Percentiles rank a stretch among this genome's conserved stretches.
Evolutionary conservation across 2,888 invertebrate genomes (phyloP).

Genomic region (Gymnocheta viridis): DNA sequence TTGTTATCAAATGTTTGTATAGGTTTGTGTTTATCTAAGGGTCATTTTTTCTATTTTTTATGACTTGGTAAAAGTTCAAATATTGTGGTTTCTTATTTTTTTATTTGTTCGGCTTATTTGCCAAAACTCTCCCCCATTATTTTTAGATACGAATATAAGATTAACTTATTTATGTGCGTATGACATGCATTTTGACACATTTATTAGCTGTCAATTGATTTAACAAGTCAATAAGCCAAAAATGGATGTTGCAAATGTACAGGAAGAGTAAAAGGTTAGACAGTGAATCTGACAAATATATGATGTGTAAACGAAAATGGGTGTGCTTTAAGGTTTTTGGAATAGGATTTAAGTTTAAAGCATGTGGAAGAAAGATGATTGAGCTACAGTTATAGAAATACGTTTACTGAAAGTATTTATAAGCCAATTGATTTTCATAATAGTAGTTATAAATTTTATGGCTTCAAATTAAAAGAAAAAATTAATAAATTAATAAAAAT

Average conservation of each 20-base stretch:
- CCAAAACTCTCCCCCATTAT: constrained; percentile 8
- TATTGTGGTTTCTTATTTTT: constrained; percentile 33
- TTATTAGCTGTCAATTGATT: constrained; percentile 79
- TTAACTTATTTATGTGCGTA: constrained; percentile 60
- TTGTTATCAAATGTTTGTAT: constrained; percentile 34
- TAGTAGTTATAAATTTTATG: no score
- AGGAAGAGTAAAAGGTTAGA: not conserved
- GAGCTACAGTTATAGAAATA: no score
- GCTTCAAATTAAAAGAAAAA: no score
- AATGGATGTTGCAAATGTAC: not conserved
- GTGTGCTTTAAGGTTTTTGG: not conserved
- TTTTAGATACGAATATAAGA: constrained; percentile 17
- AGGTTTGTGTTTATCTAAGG: constrained; percentile 21
- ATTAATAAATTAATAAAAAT: no score
- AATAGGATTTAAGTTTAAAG: not conserved
- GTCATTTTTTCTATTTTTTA: constrained; percentile 9
- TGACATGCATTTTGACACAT: constrained; percentile 75
- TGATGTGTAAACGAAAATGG: constrained; percentile 32
- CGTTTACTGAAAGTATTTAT: no score
- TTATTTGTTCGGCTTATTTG: not conserved
- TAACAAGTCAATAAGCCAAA: constrained; percentile 69
- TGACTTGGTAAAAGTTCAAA: constrained; percentile 45
- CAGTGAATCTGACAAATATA: constrained; percentile 9
- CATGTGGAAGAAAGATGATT: not conserved
- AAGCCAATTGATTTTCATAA: no score